These are phyloP conservation scores for Isaurus tuberculatus DNA, from an alignment of 92 coral and sea anemone species.

Conservation along the genomic window DNA sequence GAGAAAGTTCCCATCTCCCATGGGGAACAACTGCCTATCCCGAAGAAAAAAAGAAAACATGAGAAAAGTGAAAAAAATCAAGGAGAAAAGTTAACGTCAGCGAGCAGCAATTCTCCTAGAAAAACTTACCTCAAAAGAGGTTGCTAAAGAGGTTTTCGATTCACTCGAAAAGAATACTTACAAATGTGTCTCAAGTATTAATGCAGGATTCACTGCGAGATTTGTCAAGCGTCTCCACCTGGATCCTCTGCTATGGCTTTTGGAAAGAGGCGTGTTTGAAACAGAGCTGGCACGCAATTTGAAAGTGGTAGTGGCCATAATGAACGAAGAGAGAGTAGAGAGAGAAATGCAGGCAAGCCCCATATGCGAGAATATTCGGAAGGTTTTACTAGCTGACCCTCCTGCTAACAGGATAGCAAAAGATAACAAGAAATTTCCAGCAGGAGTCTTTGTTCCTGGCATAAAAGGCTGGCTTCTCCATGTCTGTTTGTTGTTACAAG, in stretches of 20 bases:
- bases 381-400: conserved; percentile 50
- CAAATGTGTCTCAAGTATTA: conserved; percentile 3
- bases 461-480: conserved; percentile 65
- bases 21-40: conserved; percentile 21
- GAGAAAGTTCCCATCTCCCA: conserved; percentile 42
- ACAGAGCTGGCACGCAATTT: conserved; percentile 35
- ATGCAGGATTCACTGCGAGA: conserved; percentile 21
- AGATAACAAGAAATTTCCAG: conserved; percentile 60
- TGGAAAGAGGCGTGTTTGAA: neutral
- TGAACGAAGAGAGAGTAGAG: conserved; percentile 29
- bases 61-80: conserved; percentile 4
- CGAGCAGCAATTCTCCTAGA: conserved; percentile 19
- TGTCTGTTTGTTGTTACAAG: conserved; percentile 36
- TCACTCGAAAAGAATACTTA: too few species aligned
- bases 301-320: too few species aligned
- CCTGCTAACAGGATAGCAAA: conserved; percentile 60
- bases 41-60: conserved; percentile 47
- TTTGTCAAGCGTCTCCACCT: neutral
- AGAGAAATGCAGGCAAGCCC: conserved; percentile 51
- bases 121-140: conserved; percentile 34
- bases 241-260: neutral
- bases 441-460: conserved; percentile 58
- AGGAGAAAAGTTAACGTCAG: conserved; percentile 39
- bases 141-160: too few species aligned
- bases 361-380: conserved; percentile 53